Evolutionary conservation across 2,113 vertebrate genomes (phyloP), one percentile per base, ranked within the genome.

Genomic region (Pyrgilauda ruficollis): DNA sequence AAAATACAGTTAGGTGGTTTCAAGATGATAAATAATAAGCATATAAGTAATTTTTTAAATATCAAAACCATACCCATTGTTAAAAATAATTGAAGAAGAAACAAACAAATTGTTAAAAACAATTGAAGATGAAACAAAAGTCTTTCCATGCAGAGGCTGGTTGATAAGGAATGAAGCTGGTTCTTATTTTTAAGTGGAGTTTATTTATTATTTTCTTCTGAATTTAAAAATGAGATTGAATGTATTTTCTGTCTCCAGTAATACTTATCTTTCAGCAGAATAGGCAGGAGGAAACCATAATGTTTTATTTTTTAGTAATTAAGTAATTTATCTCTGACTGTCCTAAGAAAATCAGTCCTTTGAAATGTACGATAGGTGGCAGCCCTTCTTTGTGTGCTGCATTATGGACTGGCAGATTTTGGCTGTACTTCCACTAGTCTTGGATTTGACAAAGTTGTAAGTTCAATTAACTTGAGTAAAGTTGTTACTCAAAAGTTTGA

Each of bases 391-490:
- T 39, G 14, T 21, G n/a, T 27, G 28, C 41, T 33, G 13, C 7
- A 4, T 46, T 78, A 61, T 18, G 58, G 58, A 35, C 27, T 8
- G 35, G 26, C 44, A 35, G 33, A 55, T 79, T 74, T 87, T 87
- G 30, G 31, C 39, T 73, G 11, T 28, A 15, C 69, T 89, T 78
- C 68, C 28, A n/a, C 21, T 28, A 31, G 68, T 35, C 39, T 62
- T 58, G 63, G 43, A 62, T 87, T 89, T 96, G 37, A 84, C 49
- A 27, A 93, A 92, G 80, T 76, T 94, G 12, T 23, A 64, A 1
- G 5, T 92, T 94, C 80, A 92, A 95, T 95, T 93, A 91, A 73
- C 74, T 94, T 83, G 50, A 84, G 78, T 66, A 96, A 96, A 91
- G 70, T 86, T 86, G 67, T 88, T 95, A 93, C 72, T 88, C 84